A percentile compares a stretch with the other conserved stretches of the same genome.
phyloP scores from a whole-genome alignment of 2,888 invertebrate genomes.

The Heteromurus nitidus region DNA sequence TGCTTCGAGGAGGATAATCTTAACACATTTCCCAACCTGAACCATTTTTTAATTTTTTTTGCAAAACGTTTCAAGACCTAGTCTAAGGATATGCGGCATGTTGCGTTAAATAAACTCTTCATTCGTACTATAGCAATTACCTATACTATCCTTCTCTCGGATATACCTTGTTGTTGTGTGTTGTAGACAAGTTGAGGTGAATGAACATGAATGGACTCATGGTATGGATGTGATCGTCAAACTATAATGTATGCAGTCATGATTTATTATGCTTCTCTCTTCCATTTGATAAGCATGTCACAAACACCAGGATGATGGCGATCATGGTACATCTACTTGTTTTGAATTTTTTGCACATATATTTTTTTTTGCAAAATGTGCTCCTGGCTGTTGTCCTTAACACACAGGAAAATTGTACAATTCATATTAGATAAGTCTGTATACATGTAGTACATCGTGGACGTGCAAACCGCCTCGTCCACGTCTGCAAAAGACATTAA shows the following conservation, averaged over 20 bases:
- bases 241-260: conserved; percentile 37
- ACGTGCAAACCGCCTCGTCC: too few species aligned
- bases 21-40: conserved; percentile 1
- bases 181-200: conserved; percentile 43
- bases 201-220: conserved; percentile 60
- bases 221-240: conserved; percentile 17
- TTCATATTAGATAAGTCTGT: too few species aligned
- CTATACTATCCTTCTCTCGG: neutral
- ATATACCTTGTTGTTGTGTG: conserved; percentile 7
- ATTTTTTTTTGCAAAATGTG: conserved; percentile 22
- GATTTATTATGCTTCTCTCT: conserved; percentile 29
- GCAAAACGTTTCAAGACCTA: neutral
- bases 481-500: too few species aligned
- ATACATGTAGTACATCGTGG: too few species aligned
- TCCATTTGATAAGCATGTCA: conserved; percentile 39
- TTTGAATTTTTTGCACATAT: neutral
- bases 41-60: conserved; percentile 4
- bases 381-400: neutral
- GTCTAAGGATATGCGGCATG: neutral
- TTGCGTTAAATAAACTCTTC: neutral
- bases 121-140: neutral
- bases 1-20: conserved; percentile 35
- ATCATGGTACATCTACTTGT: too few species aligned
- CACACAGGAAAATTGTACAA: neutral
- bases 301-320: conserved; percentile 38